Conservation (phyloP, 2,888 invertebrate species). For the Carcina quercana region DNA sequence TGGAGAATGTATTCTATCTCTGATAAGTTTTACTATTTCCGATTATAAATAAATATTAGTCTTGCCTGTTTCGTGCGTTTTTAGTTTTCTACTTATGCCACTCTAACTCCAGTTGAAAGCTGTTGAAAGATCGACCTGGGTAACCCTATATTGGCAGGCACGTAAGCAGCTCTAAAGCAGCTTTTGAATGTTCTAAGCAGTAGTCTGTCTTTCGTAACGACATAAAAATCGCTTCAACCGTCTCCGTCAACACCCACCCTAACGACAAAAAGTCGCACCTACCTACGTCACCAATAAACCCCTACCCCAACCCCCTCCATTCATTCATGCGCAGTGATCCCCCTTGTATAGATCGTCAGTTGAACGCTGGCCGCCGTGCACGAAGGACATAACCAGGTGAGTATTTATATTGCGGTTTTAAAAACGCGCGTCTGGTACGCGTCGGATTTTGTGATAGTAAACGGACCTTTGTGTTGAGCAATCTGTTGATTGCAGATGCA, state of each 20-base stretch:
- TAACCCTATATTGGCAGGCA: no score
- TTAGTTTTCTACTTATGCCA: no score
- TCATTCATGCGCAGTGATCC: slow-evolving; percentile 55
- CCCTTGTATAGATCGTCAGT: slow-evolving; percentile 31
- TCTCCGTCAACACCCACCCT: no score
- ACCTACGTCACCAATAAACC: neutral
- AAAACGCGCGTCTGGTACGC: neutral
- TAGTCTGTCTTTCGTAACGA: neutral
- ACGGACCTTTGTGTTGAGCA: neutral
- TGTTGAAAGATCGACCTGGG: no score
- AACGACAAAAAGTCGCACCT: neutral
- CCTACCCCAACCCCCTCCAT: slow-evolving; percentile 12
- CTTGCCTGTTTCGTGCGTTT: no score
- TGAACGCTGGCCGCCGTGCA: slow-evolving; percentile 12
- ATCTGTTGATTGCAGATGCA: neutral
- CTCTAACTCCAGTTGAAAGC: no score
- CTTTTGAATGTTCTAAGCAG: no score
- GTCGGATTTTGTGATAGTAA: neutral
- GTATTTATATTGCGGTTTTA: slow-evolving; percentile 6
- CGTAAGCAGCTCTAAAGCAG: no score
- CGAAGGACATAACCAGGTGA: slow-evolving; percentile 27
- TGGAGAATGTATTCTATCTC: no score
- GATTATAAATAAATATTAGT: no score
- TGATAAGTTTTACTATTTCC: no score
- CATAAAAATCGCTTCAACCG: no score